A percentile compares a stretch with the other conserved stretches of the same genome.
phyloP scores from a whole-genome alignment of 92 coral and sea anemone species.

The Umimayanthus chanpuru region DNA sequence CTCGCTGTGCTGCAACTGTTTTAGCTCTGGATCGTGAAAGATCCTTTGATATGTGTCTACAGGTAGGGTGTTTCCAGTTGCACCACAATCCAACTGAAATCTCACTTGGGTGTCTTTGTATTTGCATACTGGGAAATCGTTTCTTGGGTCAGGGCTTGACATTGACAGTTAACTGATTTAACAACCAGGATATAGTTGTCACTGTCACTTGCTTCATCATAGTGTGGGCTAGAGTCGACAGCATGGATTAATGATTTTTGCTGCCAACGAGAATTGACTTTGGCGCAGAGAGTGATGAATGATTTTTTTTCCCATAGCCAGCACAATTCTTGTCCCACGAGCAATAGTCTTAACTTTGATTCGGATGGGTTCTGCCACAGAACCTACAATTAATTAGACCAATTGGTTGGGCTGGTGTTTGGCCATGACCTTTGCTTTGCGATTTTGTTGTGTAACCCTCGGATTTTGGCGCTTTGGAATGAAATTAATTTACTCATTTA shows the following conservation, averaged over 20 bases:
- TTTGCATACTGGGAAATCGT: constrained; percentile 46
- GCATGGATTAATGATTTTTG: not conserved
- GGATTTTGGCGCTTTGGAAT: not conserved
- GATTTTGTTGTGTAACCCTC: not conserved
- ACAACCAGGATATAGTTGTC: constrained; percentile 40
- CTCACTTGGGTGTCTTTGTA: constrained; percentile 45
- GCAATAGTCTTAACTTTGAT: constrained; percentile 19
- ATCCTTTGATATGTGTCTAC: constrained; percentile 20
- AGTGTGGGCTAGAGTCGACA: not conserved
- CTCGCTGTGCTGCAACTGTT: constrained; percentile 6
- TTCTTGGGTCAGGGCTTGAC: constrained; percentile 33
- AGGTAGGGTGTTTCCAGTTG: constrained; percentile 36
- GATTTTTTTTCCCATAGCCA: constrained; percentile 32
- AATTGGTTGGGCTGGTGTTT: not conserved
- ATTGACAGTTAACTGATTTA: constrained; percentile 41
- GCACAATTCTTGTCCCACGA: constrained; percentile 22
- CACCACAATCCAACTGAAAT: constrained; percentile 47
- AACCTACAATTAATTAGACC: constrained; percentile 12
- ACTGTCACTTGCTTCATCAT: constrained; percentile 31
- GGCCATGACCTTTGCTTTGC: constrained; percentile 17
- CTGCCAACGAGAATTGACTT: constrained; percentile 1
- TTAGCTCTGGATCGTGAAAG: constrained; percentile 21
- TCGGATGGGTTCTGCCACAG: constrained; percentile 10
- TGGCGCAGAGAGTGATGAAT: constrained; percentile 2
- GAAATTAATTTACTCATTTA: constrained; percentile 12